Base-by-base conservation (phyloP, 2,888 invertebrate species). In the Monopis laevigella region DNA sequence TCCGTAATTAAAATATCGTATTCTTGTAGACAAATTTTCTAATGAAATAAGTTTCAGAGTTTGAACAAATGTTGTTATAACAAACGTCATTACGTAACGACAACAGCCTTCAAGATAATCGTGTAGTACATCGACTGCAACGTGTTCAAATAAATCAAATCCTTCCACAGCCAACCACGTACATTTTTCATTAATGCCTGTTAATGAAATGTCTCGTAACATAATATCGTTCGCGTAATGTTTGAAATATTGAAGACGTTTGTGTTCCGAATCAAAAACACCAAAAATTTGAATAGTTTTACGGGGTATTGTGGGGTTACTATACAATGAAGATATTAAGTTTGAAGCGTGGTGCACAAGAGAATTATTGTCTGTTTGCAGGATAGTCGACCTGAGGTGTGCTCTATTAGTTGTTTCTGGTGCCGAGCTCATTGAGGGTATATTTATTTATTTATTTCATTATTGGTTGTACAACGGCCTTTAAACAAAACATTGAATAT, bases 111-210 rank as follows among this genome's bases (percentile, higher is more conserved):
- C 42, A 2, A 42, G 28, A 13, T 24, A 36, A 24, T 46, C 45
- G 19, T 42, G 42, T 16, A 46, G 7, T n/a, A 16, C 5, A 32
- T 39, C 26, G n/a, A 46, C 43, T 7, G 41, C 45, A 8, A 45
- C 40, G 6, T 48, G 35, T 5, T 48, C 26, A 36, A 46, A 41
- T 24, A 45, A 42, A 13, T 26, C n/a, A 28, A 48, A 48, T 2
- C 26, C 29, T 7, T 34, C 12, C 2, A 48, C 34, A 18, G 30
- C 3, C 5, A 40, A 10, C 45, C 46, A 48, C 10, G 42, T 36
- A 39, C 46, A 46, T 32, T 41, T 36, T 32, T 46, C 48, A 39
- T 48, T 48, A 2, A 48, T 41, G 13, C 48, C 48, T 14, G 46
- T 43, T 2, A 14, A 26, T 7, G 24, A 14, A 16, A 36, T 18